Base-by-base conservation (phyloP, 1,140 invertebrate species). In the Adoxophyes honmai region DNA sequence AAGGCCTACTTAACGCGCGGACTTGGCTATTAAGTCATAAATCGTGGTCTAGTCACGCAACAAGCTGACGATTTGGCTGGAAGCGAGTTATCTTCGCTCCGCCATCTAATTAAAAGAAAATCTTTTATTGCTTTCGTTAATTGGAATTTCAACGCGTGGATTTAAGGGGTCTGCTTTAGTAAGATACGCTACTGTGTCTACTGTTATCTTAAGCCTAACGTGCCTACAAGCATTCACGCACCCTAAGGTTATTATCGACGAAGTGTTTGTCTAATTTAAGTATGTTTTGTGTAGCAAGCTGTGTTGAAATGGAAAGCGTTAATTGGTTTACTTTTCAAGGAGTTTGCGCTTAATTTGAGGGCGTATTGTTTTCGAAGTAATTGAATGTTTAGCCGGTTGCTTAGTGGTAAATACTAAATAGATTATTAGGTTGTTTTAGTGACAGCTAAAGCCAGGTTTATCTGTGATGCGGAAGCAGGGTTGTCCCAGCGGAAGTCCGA, bases 11-110 rank as follows among this genome's bases (percentile, higher is more conserved):
- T 86, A 83, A 78, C 75, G 75, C 75, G 73, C 73, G 61, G 70
- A 74, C 78, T 78, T 62, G 60, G 65, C 82, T 86, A 88, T 88
- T 85, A 86, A 88, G 82, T 85, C 82, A 85, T 88, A 88, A 86
- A 88, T 88, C 78, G 71, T 71, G 54, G 53, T 48, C 66, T 42
- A 75, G 81, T 81, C 84, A 87, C 84, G 84, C 81, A 79, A 87
- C 66, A 58, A 73, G 55, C 81, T 81, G 79, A 81, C 78, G 79
- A 85, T 81, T 79, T 68, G 70, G 69, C 75, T 67, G 68, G 70
- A 72, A 80, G 68, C 78, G 68, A 75, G 72, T 79, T 83, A 85
- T 81, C 80, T 77, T 68, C 70, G 62, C 69, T 63, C 65, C 57
- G 64, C 63, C 59, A 72, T 72, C 68, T 73, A 71, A 75, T 75